These are phyloP conservation scores for Melanaphis sacchari DNA, from an alignment of 1,140 invertebrate genomes.

Conservation along the genomic window DNA sequence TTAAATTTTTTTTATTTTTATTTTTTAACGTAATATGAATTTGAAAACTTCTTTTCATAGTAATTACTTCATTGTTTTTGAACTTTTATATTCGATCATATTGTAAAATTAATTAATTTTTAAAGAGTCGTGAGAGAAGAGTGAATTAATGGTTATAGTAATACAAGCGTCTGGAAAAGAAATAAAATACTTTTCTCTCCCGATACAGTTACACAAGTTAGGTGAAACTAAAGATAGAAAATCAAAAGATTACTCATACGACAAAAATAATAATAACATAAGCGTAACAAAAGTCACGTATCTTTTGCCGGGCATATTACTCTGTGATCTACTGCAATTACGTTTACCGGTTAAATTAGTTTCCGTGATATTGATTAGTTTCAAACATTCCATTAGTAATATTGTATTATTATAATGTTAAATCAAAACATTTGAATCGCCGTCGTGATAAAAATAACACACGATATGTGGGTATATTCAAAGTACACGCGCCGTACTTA, in stretches of 20 bases:
- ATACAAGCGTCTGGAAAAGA: neutral
- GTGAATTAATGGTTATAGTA: neutral
- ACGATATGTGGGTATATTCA: neutral
- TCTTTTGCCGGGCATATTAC: neutral
- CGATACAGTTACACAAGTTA: neutral
- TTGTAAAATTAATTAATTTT: neutral
- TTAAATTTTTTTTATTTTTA: no score
- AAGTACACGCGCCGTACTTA: neutral
- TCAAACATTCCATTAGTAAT: neutral
- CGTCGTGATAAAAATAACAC: neutral
- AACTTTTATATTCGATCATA: neutral
- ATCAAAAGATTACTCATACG: neutral
- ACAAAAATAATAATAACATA: neutral
- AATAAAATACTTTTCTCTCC: neutral
- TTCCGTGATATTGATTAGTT: neutral
- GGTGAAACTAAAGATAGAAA: neutral
- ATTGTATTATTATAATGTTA: slow-evolving; percentile 7
- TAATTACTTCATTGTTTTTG: neutral
- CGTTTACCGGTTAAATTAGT: neutral
- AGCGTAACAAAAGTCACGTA: neutral
- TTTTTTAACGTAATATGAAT: neutral
- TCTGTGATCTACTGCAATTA: neutral
- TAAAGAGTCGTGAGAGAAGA: neutral
- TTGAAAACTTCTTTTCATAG: neutral
- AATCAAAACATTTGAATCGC: neutral